These are phyloP conservation scores for Aurelia aurita DNA, from an alignment of 30 jellyfish, hydroid and myxozoan genomes.

Conservation along the genomic window DNA sequence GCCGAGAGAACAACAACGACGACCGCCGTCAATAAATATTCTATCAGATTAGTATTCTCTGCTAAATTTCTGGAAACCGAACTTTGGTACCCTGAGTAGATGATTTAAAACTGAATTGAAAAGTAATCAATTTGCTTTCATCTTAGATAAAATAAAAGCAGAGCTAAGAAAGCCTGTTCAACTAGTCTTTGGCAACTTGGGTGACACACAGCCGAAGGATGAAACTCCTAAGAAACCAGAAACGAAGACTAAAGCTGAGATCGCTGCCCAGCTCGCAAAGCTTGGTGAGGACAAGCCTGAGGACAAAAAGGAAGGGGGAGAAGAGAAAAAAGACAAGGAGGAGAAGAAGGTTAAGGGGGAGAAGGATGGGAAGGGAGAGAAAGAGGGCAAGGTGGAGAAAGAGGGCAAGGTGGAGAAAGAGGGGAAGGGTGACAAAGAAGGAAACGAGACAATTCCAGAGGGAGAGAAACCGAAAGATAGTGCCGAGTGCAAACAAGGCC, in stretches of 20 bases:
- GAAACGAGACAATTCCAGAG: conserved; percentile 29
- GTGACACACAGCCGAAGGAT: conserved; percentile 56
- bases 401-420: conserved; percentile 18
- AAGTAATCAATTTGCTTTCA: not conserved
- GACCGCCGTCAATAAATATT: no score
- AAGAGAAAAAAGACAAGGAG: conserved; percentile 1
- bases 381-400: not conserved
- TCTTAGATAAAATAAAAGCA: conserved; percentile 51
- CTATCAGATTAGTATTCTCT: no score
- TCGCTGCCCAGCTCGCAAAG: conserved; percentile 41
- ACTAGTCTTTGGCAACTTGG: conserved; percentile 61
- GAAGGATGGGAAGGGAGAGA: conserved; percentile 9
- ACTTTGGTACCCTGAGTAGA: no score
- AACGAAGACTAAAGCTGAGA: conserved; percentile 13
- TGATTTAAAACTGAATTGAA: no score
- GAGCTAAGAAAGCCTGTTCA: conserved; percentile 61
- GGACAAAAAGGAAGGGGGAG: conserved; percentile 6
- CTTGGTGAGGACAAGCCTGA: conserved; percentile 47
- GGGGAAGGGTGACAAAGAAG: conserved; percentile 37
- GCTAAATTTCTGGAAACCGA: no score
- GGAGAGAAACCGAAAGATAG: conserved; percentile 3
- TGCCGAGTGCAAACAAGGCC: conserved; percentile 70
- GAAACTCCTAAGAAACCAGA: conserved; percentile 37
- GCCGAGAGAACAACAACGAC: no score
- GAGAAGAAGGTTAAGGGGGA: conserved; percentile 9